Evolutionary conservation across 2,888 invertebrate species (phyloP), one percentile per base, ranked within the genome.

Genomic region (Trissoscelio sp.): DNA sequence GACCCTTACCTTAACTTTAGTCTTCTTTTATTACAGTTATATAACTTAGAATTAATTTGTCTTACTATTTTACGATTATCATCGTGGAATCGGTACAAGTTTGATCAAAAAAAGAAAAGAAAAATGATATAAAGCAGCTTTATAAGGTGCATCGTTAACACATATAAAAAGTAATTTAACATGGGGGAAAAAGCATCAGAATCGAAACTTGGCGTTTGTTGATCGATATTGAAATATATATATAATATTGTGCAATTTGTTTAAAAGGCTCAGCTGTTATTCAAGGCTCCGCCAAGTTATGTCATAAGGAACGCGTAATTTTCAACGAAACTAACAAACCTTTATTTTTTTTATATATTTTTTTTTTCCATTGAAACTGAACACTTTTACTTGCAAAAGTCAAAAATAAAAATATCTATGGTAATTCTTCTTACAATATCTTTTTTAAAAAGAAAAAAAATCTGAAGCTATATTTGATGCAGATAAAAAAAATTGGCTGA

Each of bases 251-350:
- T 42, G 53, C 37, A 39, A 64, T 48, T 44, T 55, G 44, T 44
- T 55, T 42, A 42, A 55, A 64, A 64, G 55, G 55, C 37, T 55
- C 44, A 55, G 20, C 44, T 18, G 39, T 67, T 24, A 16, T 53
- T 44, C 67, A 53, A 67, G 53, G 67, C 22, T 28, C 7, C 28
- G 37, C 39, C 14, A 37, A 37, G 34, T 66, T 66, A 20, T 24
- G 46, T 51, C 51, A 51, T 16, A 51, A 51, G 37, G 31, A 51
- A 22, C 24, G 24, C 28, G 44, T 39, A 57, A 57, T 37, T 34
- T 57, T 22, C 39, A 28, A 12, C 18, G 28, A 11, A 55, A 55
- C n/a, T 39, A 31, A 16, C 24, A 51, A 28, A 4, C 6, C 9
- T 48, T 48, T 48, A 0, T 5, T 48, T n/a, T 44, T 44, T 3